Conservation (phyloP, 2,113 vertebrate species). For the Engystomops pustulosus region DNA sequence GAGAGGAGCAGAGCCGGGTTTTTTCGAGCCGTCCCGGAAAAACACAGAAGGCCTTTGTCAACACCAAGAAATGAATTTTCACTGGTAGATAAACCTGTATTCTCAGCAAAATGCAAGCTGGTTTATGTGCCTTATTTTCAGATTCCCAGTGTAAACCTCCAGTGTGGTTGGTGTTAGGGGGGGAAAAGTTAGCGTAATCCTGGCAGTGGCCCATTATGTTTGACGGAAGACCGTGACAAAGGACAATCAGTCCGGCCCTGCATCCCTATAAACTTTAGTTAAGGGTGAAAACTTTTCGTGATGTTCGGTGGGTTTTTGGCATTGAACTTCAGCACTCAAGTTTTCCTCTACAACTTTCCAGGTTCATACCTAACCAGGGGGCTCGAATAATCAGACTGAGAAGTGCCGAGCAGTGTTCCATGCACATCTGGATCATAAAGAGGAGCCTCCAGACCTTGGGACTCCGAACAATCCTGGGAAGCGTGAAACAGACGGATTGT, state of each 20-base stretch:
- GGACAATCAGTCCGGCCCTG: slow-evolving; percentile 16
- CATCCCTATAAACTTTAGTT: slow-evolving; percentile 12
- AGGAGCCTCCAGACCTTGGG: neutral
- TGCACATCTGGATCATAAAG: slow-evolving; percentile 49
- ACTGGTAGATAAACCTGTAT: neutral
- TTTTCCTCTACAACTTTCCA: slow-evolving; percentile 34
- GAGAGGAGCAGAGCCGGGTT: neutral
- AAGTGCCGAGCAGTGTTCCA: neutral
- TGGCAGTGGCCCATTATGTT: slow-evolving; percentile 4
- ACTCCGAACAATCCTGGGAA: slow-evolving; percentile 7
- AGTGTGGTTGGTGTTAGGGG: neutral
- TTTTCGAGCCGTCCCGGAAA: neutral
- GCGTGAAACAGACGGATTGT: slow-evolving; percentile 22
- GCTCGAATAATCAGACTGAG: neutral
- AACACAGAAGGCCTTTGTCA: neutral
- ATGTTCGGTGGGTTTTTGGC: slow-evolving; percentile 30
- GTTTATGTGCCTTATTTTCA: neutral
- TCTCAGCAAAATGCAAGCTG: neutral
- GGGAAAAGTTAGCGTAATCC: neutral
- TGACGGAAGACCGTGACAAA: slow-evolving; percentile 31
- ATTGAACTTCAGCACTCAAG: neutral
- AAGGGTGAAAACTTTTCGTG: slow-evolving; percentile 16
- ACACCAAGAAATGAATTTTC: neutral
- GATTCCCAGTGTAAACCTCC: neutral
- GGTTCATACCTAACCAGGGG: slow-evolving; percentile 2